Conservation (phyloP, 2,113 vertebrate genomes). For the Apaloderma vittatum region DNA sequence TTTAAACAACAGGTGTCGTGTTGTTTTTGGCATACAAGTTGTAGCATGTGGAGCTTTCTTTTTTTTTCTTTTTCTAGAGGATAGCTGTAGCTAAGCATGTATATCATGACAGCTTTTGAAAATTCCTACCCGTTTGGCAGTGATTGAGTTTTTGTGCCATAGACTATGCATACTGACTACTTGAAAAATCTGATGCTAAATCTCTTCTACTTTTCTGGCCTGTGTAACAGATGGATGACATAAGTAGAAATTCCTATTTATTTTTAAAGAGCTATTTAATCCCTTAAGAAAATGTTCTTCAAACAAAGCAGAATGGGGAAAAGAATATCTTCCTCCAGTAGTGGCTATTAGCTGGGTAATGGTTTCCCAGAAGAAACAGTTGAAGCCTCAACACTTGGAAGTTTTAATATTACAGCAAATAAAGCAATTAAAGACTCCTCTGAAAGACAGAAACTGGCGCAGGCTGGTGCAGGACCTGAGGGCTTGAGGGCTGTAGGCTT, state of each 20-base stretch:
- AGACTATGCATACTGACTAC: accelerated
- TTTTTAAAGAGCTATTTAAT: neutral
- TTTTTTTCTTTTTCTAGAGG: neutral
- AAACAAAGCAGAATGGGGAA: neutral
- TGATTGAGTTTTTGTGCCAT: neutral
- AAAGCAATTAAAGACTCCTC: neutral
- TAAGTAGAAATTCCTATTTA: neutral
- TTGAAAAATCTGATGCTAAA: neutral
- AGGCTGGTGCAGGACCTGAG: neutral
- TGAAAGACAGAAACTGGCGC: neutral
- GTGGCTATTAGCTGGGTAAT: neutral
- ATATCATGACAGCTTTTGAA: neutral
- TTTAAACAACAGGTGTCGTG: neutral
- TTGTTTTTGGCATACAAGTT: neutral
- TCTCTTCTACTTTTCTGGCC: neutral
- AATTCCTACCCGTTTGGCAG: neutral
- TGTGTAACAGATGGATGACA: neutral
- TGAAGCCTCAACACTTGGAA: neutral
- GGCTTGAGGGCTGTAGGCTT: neutral
- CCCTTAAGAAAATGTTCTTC: neutral
- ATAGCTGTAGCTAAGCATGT: neutral
- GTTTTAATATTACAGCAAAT: neutral
- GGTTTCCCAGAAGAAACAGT: neutral
- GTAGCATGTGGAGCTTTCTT: neutral
- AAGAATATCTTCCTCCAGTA: neutral